Conservation (phyloP, 2,113 vertebrate species). For the Crotalus viridis region DNA sequence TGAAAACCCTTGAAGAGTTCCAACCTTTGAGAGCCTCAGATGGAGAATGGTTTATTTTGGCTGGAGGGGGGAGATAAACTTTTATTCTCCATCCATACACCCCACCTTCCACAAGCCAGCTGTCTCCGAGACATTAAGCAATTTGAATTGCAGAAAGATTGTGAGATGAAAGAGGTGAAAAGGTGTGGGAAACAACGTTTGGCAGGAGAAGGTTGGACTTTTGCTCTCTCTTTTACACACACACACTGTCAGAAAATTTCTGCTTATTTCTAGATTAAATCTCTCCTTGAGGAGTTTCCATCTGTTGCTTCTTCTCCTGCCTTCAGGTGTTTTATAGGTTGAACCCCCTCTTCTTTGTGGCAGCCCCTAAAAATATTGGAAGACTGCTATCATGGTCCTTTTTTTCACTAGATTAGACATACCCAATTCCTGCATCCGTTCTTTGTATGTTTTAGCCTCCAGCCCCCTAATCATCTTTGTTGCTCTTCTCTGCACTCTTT, state of each 20-base stretch:
- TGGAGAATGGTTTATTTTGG: conserved; percentile 12
- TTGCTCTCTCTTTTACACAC: background rate
- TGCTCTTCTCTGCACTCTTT: no score
- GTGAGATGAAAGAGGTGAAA: background rate
- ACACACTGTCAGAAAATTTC: background rate
- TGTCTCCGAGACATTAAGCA: conserved; percentile 2
- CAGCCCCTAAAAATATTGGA: no score
- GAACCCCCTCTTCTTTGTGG: no score
- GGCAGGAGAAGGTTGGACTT: background rate
- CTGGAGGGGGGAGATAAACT: background rate
- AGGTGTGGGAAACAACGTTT: background rate
- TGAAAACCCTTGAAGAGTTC: conserved; percentile 5
- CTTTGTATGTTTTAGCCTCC: no score
- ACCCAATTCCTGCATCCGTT: no score
- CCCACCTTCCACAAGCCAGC: background rate
- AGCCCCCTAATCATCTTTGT: no score
- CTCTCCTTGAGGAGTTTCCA: no score
- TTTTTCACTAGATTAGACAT: no score
- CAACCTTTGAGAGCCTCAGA: background rate
- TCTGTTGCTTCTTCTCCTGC: no score
- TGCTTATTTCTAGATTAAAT: no score
- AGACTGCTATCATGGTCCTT: no score
- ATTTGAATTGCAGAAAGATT: conserved; percentile 1
- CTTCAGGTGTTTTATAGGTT: no score
- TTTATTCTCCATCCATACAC: background rate